Conservation (phyloP, 2,797 vertebrate species). For the Balearica regulorum region DNA sequence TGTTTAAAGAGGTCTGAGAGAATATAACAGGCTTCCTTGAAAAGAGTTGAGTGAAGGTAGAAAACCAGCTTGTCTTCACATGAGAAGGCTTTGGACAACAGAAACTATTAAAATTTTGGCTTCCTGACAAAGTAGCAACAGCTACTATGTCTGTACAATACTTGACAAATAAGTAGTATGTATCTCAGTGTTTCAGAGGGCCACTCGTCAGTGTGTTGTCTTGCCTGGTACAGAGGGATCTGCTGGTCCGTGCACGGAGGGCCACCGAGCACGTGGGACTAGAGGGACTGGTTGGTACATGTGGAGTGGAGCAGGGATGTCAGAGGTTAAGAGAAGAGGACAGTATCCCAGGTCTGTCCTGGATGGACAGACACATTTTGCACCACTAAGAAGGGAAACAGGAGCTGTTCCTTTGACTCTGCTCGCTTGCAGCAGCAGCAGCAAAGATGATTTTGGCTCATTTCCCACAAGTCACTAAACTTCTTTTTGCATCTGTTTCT, state of each 20-base stretch:
- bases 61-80: neutral
- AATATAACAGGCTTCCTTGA: neutral
- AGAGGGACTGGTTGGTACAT: neutral
- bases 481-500: neutral
- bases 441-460: neutral
- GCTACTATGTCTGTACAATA: neutral
- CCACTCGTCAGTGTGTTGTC: neutral
- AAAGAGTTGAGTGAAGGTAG: neutral
- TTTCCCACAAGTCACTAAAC: neutral
- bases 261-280: rapidly evolving
- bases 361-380: neutral
- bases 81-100: neutral
- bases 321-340: neutral
- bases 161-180: neutral
- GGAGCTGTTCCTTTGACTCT: neutral
- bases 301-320: neutral
- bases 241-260: neutral
- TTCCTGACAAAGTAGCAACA: neutral
- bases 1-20: neutral
- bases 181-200: neutral
- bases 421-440: neutral
- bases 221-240: neutral
- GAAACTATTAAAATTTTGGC: conserved; percentile 18
- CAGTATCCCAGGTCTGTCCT: neutral
- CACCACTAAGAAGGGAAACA: neutral